A percentile compares a stretch with the other conserved stretches of the same genome.
Evolutionary conservation across 2,888 invertebrate species (phyloP).

Genomic region (Anthophora plumipes): DNA sequence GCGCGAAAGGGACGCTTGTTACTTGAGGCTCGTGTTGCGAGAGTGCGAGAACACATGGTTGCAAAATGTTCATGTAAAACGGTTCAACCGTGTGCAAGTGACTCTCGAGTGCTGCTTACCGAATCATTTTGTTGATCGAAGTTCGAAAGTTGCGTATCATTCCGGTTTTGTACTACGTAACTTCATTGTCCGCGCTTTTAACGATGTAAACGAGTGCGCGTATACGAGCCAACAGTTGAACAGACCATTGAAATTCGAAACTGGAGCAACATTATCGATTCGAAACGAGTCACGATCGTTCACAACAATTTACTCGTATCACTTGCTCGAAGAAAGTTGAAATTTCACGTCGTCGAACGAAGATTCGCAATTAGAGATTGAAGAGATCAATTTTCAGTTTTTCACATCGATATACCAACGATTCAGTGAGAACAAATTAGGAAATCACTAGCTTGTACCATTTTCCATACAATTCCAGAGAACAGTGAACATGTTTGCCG

Average conservation of each 20-base stretch:
- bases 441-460: too few species aligned
- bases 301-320: not conserved
- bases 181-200: not conserved
- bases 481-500: too few species aligned
- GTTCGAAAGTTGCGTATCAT: not conserved
- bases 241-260: too few species aligned
- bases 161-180: not conserved
- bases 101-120: not conserved
- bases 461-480: too few species aligned
- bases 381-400: too few species aligned
- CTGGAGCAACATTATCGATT: not conserved
- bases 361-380: too few species aligned
- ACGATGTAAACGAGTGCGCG: not conserved
- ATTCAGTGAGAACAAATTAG: too few species aligned
- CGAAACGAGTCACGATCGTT: not conserved
- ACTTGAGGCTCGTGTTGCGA: not conserved
- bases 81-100: not conserved
- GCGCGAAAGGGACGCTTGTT: slow-evolving; percentile 4
- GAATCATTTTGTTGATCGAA: not conserved
- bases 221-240: not conserved
- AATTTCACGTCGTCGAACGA: too few species aligned
- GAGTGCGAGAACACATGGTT: slow-evolving; percentile 4
- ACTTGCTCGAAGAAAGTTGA: not conserved
- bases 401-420: too few species aligned
- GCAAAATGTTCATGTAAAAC: not conserved